Evolutionary conservation across 1,140 invertebrate species (phyloP).

Genomic region (Leptinotarsa defecta): DNA sequence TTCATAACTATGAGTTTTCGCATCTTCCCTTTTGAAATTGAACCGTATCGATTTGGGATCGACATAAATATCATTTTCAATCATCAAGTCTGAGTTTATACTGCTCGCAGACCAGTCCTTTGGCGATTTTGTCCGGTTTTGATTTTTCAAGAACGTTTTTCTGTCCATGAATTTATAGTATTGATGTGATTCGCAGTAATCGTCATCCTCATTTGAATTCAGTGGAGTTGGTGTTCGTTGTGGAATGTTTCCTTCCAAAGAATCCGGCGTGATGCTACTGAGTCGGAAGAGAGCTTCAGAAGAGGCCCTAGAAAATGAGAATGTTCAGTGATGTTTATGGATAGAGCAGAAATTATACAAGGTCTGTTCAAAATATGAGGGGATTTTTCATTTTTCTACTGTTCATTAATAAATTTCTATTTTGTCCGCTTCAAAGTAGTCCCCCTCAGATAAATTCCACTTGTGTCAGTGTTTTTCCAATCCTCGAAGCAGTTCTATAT

Average conservation of each 20-base stretch:
- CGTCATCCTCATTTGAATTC: background rate
- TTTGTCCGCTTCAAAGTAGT: no score
- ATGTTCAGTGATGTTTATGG: background rate
- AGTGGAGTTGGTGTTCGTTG: constrained; percentile 7
- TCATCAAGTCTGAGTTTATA: constrained; percentile 14
- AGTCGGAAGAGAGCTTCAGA: constrained; percentile 25
- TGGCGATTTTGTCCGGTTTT: background rate
- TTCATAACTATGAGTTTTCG: background rate
- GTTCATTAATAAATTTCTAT: no score
- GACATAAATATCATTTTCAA: constrained; percentile 39
- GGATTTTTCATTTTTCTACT: no score
- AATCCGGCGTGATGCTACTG: constrained; percentile 47
- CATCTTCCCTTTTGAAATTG: constrained; percentile 23
- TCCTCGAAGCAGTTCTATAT: no score
- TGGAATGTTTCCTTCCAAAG: constrained; percentile 39
- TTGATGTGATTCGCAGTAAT: no score
- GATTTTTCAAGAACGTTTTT: no score
- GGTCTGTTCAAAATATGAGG: no score
- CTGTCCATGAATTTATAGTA: no score
- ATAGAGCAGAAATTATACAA: no score
- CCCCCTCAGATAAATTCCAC: no score
- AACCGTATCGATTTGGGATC: constrained; percentile 29
- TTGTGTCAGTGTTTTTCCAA: no score
- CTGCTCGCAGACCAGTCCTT: background rate
- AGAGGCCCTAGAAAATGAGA: background rate